Evolutionary conservation across 1,140 invertebrate species (phyloP).

Genomic region (Helicoverpa zea): DNA sequence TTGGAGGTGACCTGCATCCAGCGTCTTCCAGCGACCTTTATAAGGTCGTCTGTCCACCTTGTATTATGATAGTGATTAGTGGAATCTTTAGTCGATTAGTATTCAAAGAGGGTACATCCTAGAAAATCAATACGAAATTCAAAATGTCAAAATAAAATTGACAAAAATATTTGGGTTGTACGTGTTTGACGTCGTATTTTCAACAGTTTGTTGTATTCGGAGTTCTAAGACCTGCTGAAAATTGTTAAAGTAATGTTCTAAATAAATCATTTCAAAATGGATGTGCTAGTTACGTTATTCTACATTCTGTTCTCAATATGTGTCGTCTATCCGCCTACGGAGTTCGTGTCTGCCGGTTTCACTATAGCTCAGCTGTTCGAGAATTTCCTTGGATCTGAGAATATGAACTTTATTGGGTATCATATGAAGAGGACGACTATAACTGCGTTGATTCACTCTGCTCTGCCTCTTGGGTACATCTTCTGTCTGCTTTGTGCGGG

Average conservation of each 20-base stretch:
- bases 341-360: slow-evolving; percentile 92
- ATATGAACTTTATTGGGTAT: slow-evolving; percentile 90
- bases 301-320: slow-evolving; percentile 90
- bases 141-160: slow-evolving; percentile 6
- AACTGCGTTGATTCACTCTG: slow-evolving; percentile 90
- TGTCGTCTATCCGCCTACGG: slow-evolving; percentile 91
- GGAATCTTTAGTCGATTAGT: slow-evolving; percentile 10
- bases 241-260: slow-evolving; percentile 22
- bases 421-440: slow-evolving; percentile 90
- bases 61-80: too few relatives aligned
- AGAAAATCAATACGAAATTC: slow-evolving; percentile 16
- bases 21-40: too few relatives aligned
- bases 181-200: neutral
- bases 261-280: slow-evolving; percentile 63
- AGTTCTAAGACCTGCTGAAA: neutral
- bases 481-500: slow-evolving; percentile 77
- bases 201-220: neutral
- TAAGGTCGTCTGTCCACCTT: too few relatives aligned
- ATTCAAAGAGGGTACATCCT: neutral
- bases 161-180: slow-evolving; percentile 12
- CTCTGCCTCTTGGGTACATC: slow-evolving; percentile 90
- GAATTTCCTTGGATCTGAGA: slow-evolving; percentile 89
- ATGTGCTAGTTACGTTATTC: slow-evolving; percentile 89
- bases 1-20: too few relatives aligned
- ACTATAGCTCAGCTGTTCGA: slow-evolving; percentile 91